Conservation (phyloP, 2,113 vertebrate genomes). For the Tragulus kanchil region DNA sequence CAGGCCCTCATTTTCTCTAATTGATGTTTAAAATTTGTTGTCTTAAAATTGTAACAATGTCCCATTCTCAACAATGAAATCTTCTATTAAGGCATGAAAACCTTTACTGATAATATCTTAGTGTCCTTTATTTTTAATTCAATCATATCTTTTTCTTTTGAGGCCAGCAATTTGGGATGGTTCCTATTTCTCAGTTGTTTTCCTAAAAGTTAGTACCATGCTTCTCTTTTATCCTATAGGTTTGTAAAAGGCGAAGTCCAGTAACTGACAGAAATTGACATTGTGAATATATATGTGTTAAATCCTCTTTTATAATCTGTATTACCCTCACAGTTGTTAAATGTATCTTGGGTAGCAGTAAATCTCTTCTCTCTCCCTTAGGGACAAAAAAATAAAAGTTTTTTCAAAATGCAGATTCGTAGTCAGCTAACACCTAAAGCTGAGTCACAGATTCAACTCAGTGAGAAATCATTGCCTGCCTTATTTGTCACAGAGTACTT, state of each 20-base stretch:
- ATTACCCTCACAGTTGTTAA: slow-evolving; percentile 30
- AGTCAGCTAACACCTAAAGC: not conserved
- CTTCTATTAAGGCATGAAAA: slow-evolving; percentile 52
- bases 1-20: not conserved
- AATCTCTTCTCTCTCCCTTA: slow-evolving; percentile 33
- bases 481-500: not conserved
- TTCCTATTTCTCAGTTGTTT: not conserved
- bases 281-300: slow-evolving; percentile 46
- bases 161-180: slow-evolving; percentile 29
- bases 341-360: slow-evolving; percentile 32
- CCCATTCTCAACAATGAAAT: slow-evolving; percentile 62
- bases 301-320: not conserved
- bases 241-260: slow-evolving; percentile 54
- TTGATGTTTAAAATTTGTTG: slow-evolving; percentile 60
- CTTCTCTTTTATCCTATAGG: slow-evolving; percentile 48
- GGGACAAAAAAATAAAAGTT: not conserved
- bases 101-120: slow-evolving; percentile 39
- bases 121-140: slow-evolving; percentile 31
- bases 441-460: not conserved
- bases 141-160: slow-evolving; percentile 49
- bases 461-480: not conserved
- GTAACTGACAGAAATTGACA: slow-evolving; percentile 49
- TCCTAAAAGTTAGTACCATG: slow-evolving; percentile 8
- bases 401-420: not conserved
- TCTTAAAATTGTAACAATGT: slow-evolving; percentile 30